phyloP scores from a whole-genome alignment of 2,888 invertebrate species.

The Drosophila antonietae region DNA sequence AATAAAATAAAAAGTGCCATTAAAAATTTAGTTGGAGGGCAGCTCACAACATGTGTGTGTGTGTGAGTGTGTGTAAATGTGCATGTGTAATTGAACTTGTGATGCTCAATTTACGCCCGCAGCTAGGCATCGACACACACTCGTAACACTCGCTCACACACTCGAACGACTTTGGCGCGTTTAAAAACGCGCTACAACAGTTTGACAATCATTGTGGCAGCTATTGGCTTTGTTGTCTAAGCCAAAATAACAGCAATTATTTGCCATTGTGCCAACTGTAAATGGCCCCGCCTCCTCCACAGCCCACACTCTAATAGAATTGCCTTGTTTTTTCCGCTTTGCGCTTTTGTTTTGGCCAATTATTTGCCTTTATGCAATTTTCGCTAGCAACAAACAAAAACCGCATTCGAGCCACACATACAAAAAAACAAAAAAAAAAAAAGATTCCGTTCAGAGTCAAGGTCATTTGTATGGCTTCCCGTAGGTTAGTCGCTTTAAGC shows the following conservation, averaged over 20 bases:
- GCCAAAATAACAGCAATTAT: slow-evolving; percentile 53
- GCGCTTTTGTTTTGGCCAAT: slow-evolving; percentile 59
- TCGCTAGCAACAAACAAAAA: slow-evolving; percentile 36
- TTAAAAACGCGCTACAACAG: slow-evolving; percentile 50
- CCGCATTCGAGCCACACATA: slow-evolving; percentile 10
- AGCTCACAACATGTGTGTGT: slow-evolving; percentile 25
- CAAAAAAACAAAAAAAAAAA: neutral
- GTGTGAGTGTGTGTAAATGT: slow-evolving; percentile 9
- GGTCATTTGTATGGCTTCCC: slow-evolving; percentile 40
- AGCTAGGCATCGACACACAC: slow-evolving; percentile 32
- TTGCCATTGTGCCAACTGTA: slow-evolving; percentile 46
- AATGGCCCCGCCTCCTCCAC: slow-evolving; percentile 15
- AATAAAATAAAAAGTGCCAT: slow-evolving; percentile 60
- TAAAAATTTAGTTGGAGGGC: slow-evolving; percentile 70
- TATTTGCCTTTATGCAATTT: slow-evolving; percentile 61
- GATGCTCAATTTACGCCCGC: slow-evolving; percentile 67
- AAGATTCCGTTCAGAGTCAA: slow-evolving; percentile 60
- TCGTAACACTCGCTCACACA: slow-evolving; percentile 28
- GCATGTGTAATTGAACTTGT: slow-evolving; percentile 63
- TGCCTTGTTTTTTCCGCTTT: slow-evolving; percentile 38
- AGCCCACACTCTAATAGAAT: slow-evolving; percentile 21
- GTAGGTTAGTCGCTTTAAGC: slow-evolving; percentile 21
- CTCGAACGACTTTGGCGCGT: slow-evolving; percentile 37
- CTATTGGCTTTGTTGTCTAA: slow-evolving; percentile 40
- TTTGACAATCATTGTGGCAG: slow-evolving; percentile 46